Percentiles rank a stretch among this genome's conserved stretches.
Conservation (phyloP, 1,140 invertebrate species). For the Leucophenga varia region DNA sequence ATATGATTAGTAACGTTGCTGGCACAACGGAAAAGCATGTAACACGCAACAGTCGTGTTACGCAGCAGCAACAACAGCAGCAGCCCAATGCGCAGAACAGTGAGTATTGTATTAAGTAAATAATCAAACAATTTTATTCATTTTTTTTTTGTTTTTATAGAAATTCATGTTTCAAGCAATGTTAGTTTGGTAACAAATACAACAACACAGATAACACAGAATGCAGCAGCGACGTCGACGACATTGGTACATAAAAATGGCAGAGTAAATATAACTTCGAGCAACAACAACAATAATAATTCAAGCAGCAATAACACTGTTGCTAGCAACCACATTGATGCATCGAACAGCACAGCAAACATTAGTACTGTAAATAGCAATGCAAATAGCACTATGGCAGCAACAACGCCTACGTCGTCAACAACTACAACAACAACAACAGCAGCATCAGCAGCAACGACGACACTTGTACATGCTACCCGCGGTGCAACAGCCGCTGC, state of each 20-base stretch:
- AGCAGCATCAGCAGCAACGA: conserved; percentile 4
- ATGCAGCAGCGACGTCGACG: conserved; percentile 10
- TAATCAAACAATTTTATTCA: neutral
- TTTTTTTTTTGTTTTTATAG: neutral
- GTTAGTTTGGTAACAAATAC: neutral
- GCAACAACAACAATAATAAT: neutral
- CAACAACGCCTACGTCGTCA: conserved; percentile 2
- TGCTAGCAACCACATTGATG: no score
- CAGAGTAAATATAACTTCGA: conserved; percentile 21
- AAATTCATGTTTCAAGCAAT: neutral
- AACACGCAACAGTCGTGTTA: conserved; percentile 36
- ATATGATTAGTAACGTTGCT: conserved; percentile 10
- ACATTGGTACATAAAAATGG: conserved; percentile 9
- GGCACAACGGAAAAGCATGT: conserved; percentile 34
- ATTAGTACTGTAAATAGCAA: conserved; percentile 8
- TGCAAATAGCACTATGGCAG: conserved; percentile 14
- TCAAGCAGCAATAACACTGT: conserved; percentile 5
- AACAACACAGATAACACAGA: conserved; percentile 10
- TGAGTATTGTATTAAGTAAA: conserved; percentile 29
- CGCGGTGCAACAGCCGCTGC: conserved; percentile 40
- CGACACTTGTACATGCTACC: conserved; percentile 36
- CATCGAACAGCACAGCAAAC: neutral
- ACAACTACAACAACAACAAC: conserved; percentile 3
- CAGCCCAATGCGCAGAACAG: conserved; percentile 11
- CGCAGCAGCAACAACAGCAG: conserved; percentile 31